Conservation (phyloP, 2,113 vertebrate species). For the Muntiacus muntjak region DNA sequence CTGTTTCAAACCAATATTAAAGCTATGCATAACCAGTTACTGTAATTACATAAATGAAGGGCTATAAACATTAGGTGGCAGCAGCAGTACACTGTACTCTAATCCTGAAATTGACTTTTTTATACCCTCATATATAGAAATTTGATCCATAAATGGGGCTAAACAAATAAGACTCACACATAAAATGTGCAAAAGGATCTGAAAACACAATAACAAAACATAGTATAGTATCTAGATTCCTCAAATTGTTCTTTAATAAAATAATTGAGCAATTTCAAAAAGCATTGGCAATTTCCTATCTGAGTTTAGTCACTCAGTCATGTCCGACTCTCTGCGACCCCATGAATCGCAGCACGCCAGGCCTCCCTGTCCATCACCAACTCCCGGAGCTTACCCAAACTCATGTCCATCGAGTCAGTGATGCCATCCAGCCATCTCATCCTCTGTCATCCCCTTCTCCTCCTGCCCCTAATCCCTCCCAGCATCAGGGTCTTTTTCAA, state of each 20-base stretch:
- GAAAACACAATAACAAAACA: background rate
- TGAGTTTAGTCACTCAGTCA: too few relatives aligned
- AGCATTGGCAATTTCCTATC: background rate
- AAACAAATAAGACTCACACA: conserved; percentile 36
- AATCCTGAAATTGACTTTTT: background rate
- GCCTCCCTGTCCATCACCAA: too few relatives aligned
- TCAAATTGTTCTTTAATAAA: background rate
- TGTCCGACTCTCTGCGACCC: too few relatives aligned
- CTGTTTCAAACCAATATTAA: conserved; percentile 24
- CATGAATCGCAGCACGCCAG: too few relatives aligned
- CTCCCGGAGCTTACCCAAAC: too few relatives aligned
- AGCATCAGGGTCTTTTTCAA: too few relatives aligned
- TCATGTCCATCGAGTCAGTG: too few relatives aligned
- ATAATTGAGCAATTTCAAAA: background rate
- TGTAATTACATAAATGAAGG: conserved; percentile 37
- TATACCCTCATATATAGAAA: background rate
- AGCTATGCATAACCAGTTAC: conserved; percentile 10
- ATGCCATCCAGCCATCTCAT: too few relatives aligned
- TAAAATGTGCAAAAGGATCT: conserved; percentile 13
- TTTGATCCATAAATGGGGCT: background rate
- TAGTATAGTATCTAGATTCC: background rate
- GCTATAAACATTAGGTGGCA: conserved; percentile 72
- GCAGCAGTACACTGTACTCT: conserved; percentile 46
- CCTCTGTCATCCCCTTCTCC: too few relatives aligned
- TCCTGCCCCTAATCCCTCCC: too few relatives aligned